Base-by-base conservation (phyloP, 2,797 vertebrate species). In the Avahi laniger region DNA sequence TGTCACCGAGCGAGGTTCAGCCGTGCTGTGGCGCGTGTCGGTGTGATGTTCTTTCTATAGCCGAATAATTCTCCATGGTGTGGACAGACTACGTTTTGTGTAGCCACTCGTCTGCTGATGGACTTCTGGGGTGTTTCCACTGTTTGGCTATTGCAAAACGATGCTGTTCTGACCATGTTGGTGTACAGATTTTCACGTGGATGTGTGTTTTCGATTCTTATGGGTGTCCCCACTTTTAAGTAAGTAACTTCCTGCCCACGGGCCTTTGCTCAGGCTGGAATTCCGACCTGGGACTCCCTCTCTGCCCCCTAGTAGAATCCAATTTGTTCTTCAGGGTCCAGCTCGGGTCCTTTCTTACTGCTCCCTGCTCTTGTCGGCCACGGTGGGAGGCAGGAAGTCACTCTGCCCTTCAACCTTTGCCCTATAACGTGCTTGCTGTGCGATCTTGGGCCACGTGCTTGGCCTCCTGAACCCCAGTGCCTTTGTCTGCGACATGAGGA, bases 1-100 rank as follows among this genome's bases (percentile, higher is more conserved):
- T 69, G 33, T 41, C 75, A 33, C 22, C 79, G 4, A 18, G 28
- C n/a, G 17, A 61, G 70, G 52, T 72, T 70, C 22, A 4, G 41
- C n/a, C n/a, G 26, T 0, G 1, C 38, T 2, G 8, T 3, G 15
- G 86, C 22, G 0, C 5, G 41, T 6, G 1, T 52, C 35, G 0
- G 11, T 1, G 5, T 14, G 0, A 7, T 7, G 0, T 6, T 72
- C n/a, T 70, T 59, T 20, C 48, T 11, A 30, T 1, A 30, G 5
- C 82, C 28, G 26, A 20, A 18, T 65, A 6, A 13, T n/a, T 30
- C 24, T 61, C 41, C n/a, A 4, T 0, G 4, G 30, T 13, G 1
- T 28, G 65, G 54, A 17, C 0, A 24, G 75, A 17, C 22, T 1
- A 11, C 26, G 0, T 20, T 69, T 33, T 54, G 13, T n/a, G 61